Conservation (phyloP, 2,113 vertebrate genomes). For the Recurvirostra avosetta region DNA sequence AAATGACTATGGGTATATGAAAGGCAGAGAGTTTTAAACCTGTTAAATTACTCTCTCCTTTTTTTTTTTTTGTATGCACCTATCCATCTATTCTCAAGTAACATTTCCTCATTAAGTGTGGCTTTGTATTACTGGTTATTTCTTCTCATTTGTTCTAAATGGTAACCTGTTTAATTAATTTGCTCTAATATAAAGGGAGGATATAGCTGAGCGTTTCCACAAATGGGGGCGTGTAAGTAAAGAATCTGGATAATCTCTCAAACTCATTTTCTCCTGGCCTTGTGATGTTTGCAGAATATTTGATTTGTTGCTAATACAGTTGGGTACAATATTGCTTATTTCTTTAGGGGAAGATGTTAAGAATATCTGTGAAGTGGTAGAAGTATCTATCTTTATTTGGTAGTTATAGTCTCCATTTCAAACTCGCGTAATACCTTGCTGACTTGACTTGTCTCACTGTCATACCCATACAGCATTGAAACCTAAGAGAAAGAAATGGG, state of each 20-base stretch:
- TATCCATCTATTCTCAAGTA: neutral
- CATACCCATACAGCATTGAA: neutral
- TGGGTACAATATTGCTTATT: neutral
- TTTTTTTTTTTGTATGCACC: neutral
- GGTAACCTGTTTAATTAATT: constrained; percentile 44
- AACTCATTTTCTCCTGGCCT: constrained; percentile 1
- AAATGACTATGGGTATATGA: neutral
- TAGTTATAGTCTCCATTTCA: neutral
- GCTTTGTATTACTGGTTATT: neutral
- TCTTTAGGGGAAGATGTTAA: neutral
- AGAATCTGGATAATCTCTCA: constrained; percentile 2
- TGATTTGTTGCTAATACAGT: neutral
- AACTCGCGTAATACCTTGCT: neutral
- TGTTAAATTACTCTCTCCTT: neutral
- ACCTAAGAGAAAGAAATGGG: neutral
- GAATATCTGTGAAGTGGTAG: neutral
- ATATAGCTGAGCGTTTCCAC: neutral
- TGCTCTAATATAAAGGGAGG: constrained; percentile 31
- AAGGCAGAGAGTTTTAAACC: neutral
- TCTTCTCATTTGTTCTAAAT: constrained; percentile 28
- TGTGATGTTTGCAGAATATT: neutral
- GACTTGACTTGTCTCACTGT: neutral
- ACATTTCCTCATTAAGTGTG: neutral
- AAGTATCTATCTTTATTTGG: neutral
- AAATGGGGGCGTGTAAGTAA: neutral